Evolutionary conservation across 1,140 invertebrate genomes (phyloP).

Genomic region (Ips nitidus): DNA sequence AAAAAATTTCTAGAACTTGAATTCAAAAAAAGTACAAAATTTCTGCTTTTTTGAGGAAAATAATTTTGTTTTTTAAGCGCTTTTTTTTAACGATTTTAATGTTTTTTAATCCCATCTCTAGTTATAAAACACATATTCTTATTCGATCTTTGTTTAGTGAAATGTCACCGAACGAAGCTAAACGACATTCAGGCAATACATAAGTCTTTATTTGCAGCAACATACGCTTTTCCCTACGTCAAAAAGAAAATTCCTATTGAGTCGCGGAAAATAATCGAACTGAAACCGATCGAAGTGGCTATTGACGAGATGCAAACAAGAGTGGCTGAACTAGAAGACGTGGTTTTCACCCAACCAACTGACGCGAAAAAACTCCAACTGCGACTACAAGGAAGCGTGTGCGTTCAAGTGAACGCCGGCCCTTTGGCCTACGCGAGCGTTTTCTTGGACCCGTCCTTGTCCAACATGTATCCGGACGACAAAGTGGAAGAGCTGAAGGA

Average conservation of each 20-base stretch:
- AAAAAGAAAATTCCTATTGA: constrained; percentile 82
- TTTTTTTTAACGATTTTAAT: too few species aligned
- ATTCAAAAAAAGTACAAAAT: too few species aligned
- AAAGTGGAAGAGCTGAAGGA: constrained; percentile 83
- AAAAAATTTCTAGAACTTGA: too few species aligned
- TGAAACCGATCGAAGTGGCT: constrained; percentile 91
- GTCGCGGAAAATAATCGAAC: constrained; percentile 72
- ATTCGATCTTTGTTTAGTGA: too few species aligned
- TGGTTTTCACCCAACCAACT: constrained; percentile 74
- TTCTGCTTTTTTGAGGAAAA: too few species aligned
- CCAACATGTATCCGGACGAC: constrained; percentile 73
- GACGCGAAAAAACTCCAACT: constrained; percentile 90
- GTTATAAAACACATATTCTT: too few species aligned
- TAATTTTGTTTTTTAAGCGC: too few species aligned
- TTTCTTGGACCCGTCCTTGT: constrained; percentile 75
- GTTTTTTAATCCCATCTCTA: too few species aligned
- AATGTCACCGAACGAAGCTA: too few species aligned
- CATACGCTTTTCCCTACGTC: constrained; percentile 87
- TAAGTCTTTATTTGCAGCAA: too few species aligned
- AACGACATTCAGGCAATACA: too few species aligned
- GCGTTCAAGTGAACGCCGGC: constrained; percentile 93
- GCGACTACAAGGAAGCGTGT: constrained; percentile 84
- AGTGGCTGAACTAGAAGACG: constrained; percentile 81
- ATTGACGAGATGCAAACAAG: constrained; percentile 88
- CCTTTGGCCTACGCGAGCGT: constrained; percentile 89